These are phyloP conservation scores for Ptycholaimellus sp. DNA, from an alignment of 2,888 invertebrate species.

Conservation along the genomic window DNA sequence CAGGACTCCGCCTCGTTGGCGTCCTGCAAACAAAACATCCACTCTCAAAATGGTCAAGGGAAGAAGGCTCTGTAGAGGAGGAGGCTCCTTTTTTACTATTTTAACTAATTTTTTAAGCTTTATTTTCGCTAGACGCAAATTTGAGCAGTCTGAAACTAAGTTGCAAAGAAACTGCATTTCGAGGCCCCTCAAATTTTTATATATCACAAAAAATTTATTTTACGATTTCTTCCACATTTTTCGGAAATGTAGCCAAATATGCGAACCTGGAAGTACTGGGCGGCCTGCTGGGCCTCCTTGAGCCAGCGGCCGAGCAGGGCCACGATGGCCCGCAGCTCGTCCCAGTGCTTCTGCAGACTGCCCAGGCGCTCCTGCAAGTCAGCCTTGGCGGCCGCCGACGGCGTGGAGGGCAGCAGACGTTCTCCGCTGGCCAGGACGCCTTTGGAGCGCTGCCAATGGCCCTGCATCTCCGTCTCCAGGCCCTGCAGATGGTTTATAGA, in stretches of 20 bases:
- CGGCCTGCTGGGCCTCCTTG: constrained; percentile 67
- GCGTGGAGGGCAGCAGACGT: constrained; percentile 10
- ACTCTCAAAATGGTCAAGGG: too few species aligned
- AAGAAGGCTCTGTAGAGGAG: too few species aligned
- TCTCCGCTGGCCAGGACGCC: constrained; percentile 24
- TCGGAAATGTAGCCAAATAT: neutral
- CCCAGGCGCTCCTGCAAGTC: constrained; percentile 8
- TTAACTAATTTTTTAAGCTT: too few species aligned
- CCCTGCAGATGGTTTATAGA: constrained; percentile 21
- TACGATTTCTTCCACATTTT: neutral
- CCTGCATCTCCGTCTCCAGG: constrained; percentile 54
- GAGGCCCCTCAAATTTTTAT: neutral
- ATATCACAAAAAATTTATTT: neutral
- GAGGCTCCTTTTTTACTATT: too few species aligned
- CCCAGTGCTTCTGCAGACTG: constrained; percentile 42
- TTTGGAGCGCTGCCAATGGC: constrained; percentile 29
- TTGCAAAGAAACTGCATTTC: neutral
- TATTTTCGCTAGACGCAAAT: neutral
- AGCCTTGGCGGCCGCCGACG: constrained; percentile 7
- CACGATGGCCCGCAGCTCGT: constrained; percentile 55
- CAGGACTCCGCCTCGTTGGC: constrained; percentile 92
- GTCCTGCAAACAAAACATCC: too few species aligned
- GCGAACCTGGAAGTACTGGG: constrained; percentile 37
- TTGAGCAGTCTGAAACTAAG: neutral
- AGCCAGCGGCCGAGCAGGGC: constrained; percentile 47